Evolutionary conservation across 2,888 invertebrate species (phyloP), one percentile per base, ranked within the genome.

Genomic region (Nudaria mundana): DNA sequence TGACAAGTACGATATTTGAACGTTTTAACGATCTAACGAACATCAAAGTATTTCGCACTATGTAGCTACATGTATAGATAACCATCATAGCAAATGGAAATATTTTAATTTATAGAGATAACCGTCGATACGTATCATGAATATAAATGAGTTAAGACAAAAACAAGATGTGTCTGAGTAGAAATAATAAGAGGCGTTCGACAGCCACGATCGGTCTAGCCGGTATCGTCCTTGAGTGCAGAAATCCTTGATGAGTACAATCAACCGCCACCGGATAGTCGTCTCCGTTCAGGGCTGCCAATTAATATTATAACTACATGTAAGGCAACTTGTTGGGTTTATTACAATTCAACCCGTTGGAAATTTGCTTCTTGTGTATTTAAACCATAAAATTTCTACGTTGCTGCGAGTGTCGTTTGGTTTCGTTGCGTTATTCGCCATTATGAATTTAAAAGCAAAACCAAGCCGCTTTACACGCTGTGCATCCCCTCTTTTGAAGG

Each of bases 231-330:
- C 87, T 88, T 88, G 87, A 86, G 80, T 78, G 79, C 74, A 84
- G 82, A 84, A 83, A 88, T 84, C 87, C 87, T 88, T 86, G 87
- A 88, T 88, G 87, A 84, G 87, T 86, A 86, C 87, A 88, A 83
- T 88, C 85, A 88, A 88, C 87, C 82, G 85, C 84, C 84, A 82
- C 84, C 79, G 86, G 81, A 80, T 81, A 84, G 79, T 77, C 68
- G 70, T 60, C 72, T 74, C 60, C 71, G 72, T 71, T 63, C 78
- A 86, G 85, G 85, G 86, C 76, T 84, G 81, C 70, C 84, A 74
- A 83, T 78, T 78, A 77, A 71, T 76, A 63, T 65, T 72, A 67
- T 74, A 74, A 67, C 62, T 71, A 68, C 69, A 63, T 66, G 55
- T 66, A 62, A 59, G 59, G 57, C 48, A 51, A 57, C 44, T 52